These are phyloP conservation scores for Thamnaconus septentrionalis DNA, from an alignment of 2,113 vertebrate species.

Conservation along the genomic window DNA sequence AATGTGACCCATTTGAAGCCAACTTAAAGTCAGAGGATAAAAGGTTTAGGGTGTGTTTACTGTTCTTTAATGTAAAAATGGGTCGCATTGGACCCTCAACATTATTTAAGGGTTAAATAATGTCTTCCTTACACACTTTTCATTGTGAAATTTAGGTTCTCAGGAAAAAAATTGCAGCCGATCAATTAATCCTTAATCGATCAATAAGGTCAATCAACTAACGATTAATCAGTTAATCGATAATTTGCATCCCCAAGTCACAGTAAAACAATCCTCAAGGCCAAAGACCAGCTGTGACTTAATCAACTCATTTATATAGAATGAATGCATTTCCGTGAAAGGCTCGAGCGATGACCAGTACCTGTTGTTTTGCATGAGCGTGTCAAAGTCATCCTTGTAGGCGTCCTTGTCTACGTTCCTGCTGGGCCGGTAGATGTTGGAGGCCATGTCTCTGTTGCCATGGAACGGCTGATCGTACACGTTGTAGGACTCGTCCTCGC, in stretches of 20 bases:
- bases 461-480: slow-evolving; percentile 96
- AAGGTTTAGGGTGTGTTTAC: too few relatives aligned
- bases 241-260: too few relatives aligned
- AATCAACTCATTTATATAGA: not conserved
- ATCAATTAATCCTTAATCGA: too few relatives aligned
- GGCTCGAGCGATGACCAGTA: slow-evolving; percentile 38
- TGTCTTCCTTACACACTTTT: not conserved
- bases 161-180: too few relatives aligned
- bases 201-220: too few relatives aligned
- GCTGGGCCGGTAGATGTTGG: slow-evolving; percentile 93
- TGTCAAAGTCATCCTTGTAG: slow-evolving; percentile 90
- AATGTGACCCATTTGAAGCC: too few relatives aligned
- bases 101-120: not conserved
- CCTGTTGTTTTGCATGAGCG: slow-evolving; percentile 90
- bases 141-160: too few relatives aligned
- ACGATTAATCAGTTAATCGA: too few relatives aligned
- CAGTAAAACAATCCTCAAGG: slow-evolving; percentile 24
- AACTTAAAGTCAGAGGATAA: too few relatives aligned
- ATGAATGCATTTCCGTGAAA: too few relatives aligned
- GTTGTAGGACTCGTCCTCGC: slow-evolving; percentile 94
- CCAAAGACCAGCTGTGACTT: slow-evolving; percentile 46
- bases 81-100: not conserved
- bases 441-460: slow-evolving; percentile 89
- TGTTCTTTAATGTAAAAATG: too few relatives aligned
- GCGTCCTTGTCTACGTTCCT: slow-evolving; percentile 92